phyloP scores from a whole-genome alignment of 2,113 vertebrate species.

The Notiomystis cincta region DNA sequence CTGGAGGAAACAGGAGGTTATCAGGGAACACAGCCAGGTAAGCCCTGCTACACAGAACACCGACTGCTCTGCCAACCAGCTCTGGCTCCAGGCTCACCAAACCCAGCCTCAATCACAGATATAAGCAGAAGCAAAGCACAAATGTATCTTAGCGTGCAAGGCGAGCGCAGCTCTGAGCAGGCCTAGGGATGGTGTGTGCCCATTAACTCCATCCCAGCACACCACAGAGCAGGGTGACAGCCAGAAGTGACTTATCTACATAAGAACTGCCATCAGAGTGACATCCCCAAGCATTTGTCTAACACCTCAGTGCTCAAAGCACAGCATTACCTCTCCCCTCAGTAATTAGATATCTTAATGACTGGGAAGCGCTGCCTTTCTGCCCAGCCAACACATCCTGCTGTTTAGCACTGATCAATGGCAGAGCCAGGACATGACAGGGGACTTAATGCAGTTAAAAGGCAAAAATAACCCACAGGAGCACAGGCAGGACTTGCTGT shows the following conservation, averaged over 20 bases:
- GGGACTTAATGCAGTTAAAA: not conserved
- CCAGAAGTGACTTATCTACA: not conserved
- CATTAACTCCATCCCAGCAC: not conserved
- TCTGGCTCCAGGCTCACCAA: not conserved
- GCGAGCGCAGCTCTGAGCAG: not conserved
- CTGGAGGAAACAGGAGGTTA: constrained; percentile 25
- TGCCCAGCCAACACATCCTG: not conserved
- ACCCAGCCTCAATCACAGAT: not conserved
- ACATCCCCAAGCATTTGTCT: not conserved
- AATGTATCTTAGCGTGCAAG: not conserved
- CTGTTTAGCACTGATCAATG: not conserved
- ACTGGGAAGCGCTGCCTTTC: not conserved
- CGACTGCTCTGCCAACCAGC: not conserved
- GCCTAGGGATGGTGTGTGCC: not conserved
- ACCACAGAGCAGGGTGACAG: not conserved
- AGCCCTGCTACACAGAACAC: not conserved
- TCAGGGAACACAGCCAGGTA: constrained; percentile 25
- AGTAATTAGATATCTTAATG: not conserved
- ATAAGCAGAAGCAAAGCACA: not conserved
- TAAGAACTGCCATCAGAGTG: not conserved
- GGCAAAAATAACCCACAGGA: not conserved
- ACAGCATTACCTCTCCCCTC: not conserved
- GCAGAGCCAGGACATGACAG: not conserved
- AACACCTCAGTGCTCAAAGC: not conserved
- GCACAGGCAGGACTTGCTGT: not conserved